Base-by-base conservation (phyloP, 2,888 invertebrate species). In the Oscheius sp. region DNA sequence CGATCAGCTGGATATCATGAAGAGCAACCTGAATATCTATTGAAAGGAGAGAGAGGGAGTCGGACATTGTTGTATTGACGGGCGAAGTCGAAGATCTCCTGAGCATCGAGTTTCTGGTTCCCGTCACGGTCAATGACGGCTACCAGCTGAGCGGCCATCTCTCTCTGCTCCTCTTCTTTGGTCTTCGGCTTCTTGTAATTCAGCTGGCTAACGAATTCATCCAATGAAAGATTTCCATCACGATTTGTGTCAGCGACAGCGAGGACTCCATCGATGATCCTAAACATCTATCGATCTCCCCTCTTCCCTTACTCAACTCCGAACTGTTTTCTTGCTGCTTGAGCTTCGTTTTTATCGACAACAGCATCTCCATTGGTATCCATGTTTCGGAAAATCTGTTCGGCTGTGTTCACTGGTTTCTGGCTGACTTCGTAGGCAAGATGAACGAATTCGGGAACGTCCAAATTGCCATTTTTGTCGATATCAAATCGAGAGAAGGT, bases 391-490 rank as follows among this genome's bases (percentile, higher is more conserved):
- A 84, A 84, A 59, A 84, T 72, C 28, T 76, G 67, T 47, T 80
- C 77, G 61, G 74, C 77, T 66, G 77, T 68, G 68, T 77, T 74
- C 17, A 75, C 70, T 5, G 83, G 81, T 24, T 75, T 71, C 50
- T 76, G 70, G 66, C 73, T 73, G 62, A 84, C 67, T 38, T 77
- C 79, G 50, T 77, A 83, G 22, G 82, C 84, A 14, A 84, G 72
- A 24, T 83, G 84, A 14, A 84, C 84, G 61, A 84, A 84, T 41
- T 82, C 82, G 17, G 77, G 59, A 44, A 82, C 77, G 67, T 74
- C 74, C 22, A 82, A 68, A 17, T 72, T 68, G 8, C 75, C 75
- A 66, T 82, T 78, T 17, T 70, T 45, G 61, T 79, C 75, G 3
- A 68, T 20, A 57, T 82, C 82, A 71, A 80, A 80, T 2, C 33